Conservation (phyloP, 2,888 invertebrate species). For the Aleiodes alternator region DNA sequence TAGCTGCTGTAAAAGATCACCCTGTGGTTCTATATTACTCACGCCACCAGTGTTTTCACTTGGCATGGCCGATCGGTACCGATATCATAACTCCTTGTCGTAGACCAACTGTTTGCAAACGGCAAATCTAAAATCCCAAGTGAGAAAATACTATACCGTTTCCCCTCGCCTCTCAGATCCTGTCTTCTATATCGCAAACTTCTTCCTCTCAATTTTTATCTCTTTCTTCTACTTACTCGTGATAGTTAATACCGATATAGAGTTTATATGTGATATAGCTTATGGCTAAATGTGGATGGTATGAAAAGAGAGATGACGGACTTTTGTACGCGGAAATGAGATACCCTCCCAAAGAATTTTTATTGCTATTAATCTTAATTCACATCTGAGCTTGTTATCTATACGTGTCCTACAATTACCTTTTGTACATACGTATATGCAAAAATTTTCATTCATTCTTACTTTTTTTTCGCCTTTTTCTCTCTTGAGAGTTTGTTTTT, state of each 20-base stretch:
- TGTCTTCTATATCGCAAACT: slow-evolving; percentile 35
- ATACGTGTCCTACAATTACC: slow-evolving; percentile 37
- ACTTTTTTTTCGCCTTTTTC: no score
- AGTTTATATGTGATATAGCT: slow-evolving; percentile 54
- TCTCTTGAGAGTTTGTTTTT: neutral
- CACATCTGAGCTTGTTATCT: slow-evolving; percentile 40
- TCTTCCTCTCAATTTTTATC: slow-evolving; percentile 45
- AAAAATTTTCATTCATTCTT: slow-evolving; percentile 10
- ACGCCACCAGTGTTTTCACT: slow-evolving; percentile 75
- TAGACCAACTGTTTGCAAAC: slow-evolving; percentile 66
- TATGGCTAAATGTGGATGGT: slow-evolving; percentile 14
- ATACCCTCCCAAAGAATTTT: slow-evolving; percentile 45
- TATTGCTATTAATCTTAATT: slow-evolving; percentile 36
- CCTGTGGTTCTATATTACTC: slow-evolving; percentile 75
- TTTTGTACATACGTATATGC: slow-evolving; percentile 9
- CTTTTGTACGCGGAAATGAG: slow-evolving; percentile 44
- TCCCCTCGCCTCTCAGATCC: neutral
- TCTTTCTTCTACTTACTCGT: slow-evolving; percentile 49
- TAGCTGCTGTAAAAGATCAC: slow-evolving; percentile 69
- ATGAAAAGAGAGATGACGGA: slow-evolving; percentile 27
- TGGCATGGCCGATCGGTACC: slow-evolving; percentile 73
- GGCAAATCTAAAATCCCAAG: slow-evolving; percentile 61
- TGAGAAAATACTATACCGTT: neutral
- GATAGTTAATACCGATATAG: slow-evolving; percentile 70
- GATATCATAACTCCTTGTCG: slow-evolving; percentile 76